Evolutionary conservation across 30 jellyfish, hydroid and myxozoan genomes (phyloP), one percentile per base, ranked within the genome.

Genomic region (Hydractinia echinata): DNA sequence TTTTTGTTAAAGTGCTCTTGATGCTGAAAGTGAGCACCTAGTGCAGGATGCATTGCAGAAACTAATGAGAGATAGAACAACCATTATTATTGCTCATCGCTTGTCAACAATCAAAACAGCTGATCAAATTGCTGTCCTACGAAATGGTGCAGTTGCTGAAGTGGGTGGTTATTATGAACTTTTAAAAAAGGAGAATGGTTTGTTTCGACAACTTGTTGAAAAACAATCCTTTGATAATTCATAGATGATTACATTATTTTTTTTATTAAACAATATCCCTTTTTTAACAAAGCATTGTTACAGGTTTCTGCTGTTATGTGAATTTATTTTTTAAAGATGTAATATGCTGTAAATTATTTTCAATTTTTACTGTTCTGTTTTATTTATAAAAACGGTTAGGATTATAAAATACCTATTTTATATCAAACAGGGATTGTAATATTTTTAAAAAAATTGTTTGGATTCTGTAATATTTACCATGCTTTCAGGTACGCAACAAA

Each of bases 11-110:
- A 94, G 99, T 73, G 96, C 99, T 6, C 61, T 94, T 49, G 99
- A 94, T 85, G 96, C 99, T 6, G 99, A 94, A 72, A 94, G 97
- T 85, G 99, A 94, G 66, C 82, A 94, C 72, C 76, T 94, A 64
- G 99, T 94, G 4, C 99, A 94, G 79, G 99, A 94, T 82, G 99
- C 99, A 7, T 78, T 94, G 84, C 97, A 86, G 68, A 88, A 84
- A 64, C 77, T 94, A 61, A 94, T 94, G 99, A 92, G 70, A 30
- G 97, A 96, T 10, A 78, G 99, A 79, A 94, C 99, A 9, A 87
- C 99, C 53, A 78, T 94, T 15, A 94, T 94, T 50, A 89, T 94
- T 70, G 99, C 99, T 21, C 99, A 94, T 72, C 85, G 99, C 67
- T 74, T 94, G 56, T 94, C 97, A 9, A 94, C 99, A 9, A 94